phyloP scores from a whole-genome alignment of 2,113 vertebrate species.

The Rhinogobius similis region DNA sequence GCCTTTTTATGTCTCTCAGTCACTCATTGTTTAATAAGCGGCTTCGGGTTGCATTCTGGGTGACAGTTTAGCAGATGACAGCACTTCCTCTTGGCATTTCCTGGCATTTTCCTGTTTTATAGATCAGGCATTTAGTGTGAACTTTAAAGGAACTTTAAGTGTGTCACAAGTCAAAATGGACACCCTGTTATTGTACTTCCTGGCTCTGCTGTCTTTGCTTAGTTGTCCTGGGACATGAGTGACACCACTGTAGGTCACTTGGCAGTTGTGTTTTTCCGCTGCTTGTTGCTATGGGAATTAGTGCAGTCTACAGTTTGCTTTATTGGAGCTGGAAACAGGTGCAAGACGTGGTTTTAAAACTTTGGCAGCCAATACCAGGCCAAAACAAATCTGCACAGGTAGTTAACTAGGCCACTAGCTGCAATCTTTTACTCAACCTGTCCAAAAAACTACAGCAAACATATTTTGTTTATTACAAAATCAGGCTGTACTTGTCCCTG shows the following conservation, averaged over 20 bases:
- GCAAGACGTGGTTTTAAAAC: constrained; percentile 2
- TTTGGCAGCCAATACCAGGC: background rate
- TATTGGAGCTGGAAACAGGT: constrained; percentile 1
- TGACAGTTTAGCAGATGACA: constrained; percentile 10
- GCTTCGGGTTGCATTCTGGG: constrained; percentile 6
- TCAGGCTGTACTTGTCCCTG: no score
- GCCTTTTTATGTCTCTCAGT: constrained; percentile 19
- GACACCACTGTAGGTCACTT: constrained; percentile 4
- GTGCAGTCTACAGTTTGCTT: constrained; percentile 6
- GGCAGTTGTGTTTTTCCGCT: constrained; percentile 7
- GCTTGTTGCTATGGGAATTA: constrained; percentile 8
- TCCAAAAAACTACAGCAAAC: no score
- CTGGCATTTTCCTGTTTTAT: background rate
- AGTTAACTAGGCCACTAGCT: background rate
- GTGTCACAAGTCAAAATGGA: background rate
- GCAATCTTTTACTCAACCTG: no score
- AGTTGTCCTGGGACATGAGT: background rate
- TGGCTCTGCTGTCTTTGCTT: background rate
- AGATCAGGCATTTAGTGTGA: background rate
- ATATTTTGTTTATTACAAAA: no score
- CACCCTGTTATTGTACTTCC: background rate
- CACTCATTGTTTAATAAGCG: constrained; percentile 25
- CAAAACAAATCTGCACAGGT: background rate
- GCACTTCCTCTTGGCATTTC: constrained; percentile 1
- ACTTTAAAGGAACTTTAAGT: background rate